These are phyloP conservation scores for Etheostoma spectabile DNA, from an alignment of 2,113 vertebrate genomes.

Conservation along the genomic window DNA sequence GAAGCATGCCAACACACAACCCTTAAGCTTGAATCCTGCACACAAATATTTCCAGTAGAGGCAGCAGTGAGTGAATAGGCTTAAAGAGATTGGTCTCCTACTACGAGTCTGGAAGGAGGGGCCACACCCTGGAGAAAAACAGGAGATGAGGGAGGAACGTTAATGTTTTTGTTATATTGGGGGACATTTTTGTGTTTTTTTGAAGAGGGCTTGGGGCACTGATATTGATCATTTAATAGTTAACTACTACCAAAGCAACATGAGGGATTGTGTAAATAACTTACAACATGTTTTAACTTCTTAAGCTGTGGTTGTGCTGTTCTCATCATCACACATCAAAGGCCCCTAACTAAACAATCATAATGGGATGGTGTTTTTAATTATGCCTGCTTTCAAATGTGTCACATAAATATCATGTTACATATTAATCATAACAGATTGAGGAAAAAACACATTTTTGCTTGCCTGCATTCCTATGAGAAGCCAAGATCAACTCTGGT, in stretches of 20 bases:
- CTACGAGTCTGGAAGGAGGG: conserved; percentile 93
- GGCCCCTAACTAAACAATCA: background rate
- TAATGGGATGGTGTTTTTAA: conserved; percentile 18
- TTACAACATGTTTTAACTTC: conserved; percentile 1
- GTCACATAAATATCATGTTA: conserved; percentile 34
- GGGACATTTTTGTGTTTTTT: background rate
- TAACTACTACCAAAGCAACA: conserved; percentile 6
- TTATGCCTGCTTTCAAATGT: conserved; percentile 20
- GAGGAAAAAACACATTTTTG: background rate
- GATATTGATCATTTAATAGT: conserved; percentile 7
- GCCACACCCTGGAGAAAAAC: conserved; percentile 88
- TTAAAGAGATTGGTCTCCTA: conserved; percentile 93
- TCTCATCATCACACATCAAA: conserved; percentile 1
- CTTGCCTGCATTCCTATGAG: conserved; percentile 12
- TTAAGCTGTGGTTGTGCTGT: conserved; percentile 27
- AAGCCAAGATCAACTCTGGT: conserved; percentile 41
- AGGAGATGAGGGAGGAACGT: conserved; percentile 64
- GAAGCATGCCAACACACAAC: conserved; percentile 47
- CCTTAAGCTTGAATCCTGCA: conserved; percentile 46
- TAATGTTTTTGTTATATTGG: background rate
- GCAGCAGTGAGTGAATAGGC: conserved; percentile 88
- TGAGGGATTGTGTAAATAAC: conserved; percentile 9
- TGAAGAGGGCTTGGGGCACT: background rate
- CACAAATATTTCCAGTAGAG: conserved; percentile 78
- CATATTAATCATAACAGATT: conserved; percentile 26